Conservation (phyloP, 2,888 invertebrate genomes). For the Diachrysia chrysitis region DNA sequence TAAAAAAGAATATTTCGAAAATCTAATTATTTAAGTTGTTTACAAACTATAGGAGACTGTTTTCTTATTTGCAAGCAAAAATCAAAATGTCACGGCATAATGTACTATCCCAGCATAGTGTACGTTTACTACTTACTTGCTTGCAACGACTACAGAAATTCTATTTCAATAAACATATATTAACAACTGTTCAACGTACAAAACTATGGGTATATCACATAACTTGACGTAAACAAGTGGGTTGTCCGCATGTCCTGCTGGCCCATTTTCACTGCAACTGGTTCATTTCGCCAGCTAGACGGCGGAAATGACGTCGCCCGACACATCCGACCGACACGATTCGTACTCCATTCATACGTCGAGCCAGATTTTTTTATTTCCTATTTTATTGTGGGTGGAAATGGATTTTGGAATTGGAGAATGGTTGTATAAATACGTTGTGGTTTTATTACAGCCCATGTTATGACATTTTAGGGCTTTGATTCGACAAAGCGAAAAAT, state of each 20-base stretch:
- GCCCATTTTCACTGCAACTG: constrained; percentile 41
- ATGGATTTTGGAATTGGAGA: constrained; percentile 20
- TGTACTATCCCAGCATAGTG: no score
- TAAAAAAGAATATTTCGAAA: no score
- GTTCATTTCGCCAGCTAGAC: constrained; percentile 44
- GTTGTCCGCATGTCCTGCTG: constrained; percentile 36
- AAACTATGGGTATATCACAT: constrained; percentile 30
- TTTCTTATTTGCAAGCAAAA: no score
- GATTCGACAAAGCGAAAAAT: no score
- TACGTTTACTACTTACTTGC: no score
- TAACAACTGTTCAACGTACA: not conserved
- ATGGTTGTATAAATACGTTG: no score
- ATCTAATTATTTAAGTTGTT: no score
- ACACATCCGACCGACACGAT: constrained; percentile 44
- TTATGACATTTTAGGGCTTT: not conserved
- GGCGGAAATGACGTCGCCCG: constrained; percentile 53
- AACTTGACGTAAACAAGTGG: constrained; percentile 23
- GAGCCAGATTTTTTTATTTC: constrained; percentile 23
- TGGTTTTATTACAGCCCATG: not conserved
- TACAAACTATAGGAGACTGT: no score
- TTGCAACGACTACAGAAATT: not conserved
- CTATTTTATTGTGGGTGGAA: constrained; percentile 15
- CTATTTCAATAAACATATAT: constrained; percentile 7
- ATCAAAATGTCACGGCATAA: no score
- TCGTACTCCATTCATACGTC: constrained; percentile 32